These are phyloP conservation scores for Zaprionus taronus DNA, from an alignment of 1,140 invertebrate species.

Conservation along the genomic window DNA sequence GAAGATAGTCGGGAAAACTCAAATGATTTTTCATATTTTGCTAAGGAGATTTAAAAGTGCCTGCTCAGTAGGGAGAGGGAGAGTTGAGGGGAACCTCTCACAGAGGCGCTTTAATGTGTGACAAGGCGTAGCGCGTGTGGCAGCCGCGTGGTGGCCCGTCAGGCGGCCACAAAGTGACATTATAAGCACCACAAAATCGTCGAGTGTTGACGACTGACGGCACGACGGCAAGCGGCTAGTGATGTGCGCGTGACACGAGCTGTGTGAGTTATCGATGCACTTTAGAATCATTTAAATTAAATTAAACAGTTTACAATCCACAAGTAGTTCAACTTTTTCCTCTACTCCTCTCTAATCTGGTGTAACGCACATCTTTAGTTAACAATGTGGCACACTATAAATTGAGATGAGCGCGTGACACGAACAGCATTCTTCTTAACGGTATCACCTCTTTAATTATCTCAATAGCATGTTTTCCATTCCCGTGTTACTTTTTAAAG, in stretches of 20 bases:
- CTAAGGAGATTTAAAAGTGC: constrained; percentile 51
- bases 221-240: neutral
- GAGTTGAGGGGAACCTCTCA: neutral
- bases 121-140: constrained; percentile 55
- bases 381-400: no score
- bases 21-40: constrained; percentile 75
- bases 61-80: neutral
- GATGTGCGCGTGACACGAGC: constrained; percentile 15
- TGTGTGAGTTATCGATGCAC: neutral
- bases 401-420: neutral
- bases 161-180: constrained; percentile 53
- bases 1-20: constrained; percentile 45
- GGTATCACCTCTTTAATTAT: no score
- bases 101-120: constrained; percentile 17
- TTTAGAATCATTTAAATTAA: neutral
- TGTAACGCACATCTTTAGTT: no score
- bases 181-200: constrained; percentile 33
- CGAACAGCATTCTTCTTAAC: no score
- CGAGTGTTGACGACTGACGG: constrained; percentile 40
- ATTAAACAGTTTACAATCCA: neutral
- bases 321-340: no score
- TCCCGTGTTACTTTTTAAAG: no score
- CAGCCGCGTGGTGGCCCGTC: constrained; percentile 12
- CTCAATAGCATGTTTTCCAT: no score
- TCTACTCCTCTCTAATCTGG: neutral